phyloP scores from a whole-genome alignment of 2,113 vertebrate species.

The Xenopus laevis region DNA sequence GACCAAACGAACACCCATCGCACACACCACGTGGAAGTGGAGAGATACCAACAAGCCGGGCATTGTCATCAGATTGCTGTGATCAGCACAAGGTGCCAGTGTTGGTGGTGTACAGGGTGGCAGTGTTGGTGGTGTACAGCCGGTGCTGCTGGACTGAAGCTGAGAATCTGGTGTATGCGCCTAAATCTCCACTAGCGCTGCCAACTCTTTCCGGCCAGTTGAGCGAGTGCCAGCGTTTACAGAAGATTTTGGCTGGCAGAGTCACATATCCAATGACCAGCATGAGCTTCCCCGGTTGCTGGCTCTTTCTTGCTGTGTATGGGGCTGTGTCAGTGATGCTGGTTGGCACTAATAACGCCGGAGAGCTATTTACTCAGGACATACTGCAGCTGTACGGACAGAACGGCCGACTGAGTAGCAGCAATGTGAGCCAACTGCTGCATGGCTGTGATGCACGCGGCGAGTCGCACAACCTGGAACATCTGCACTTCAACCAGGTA shows the following conservation, averaged over 20 bases:
- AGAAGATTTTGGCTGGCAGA: too few species aligned
- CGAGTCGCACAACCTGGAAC: conserved; percentile 20
- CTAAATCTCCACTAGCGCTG: too few species aligned
- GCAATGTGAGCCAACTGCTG: conserved; percentile 55
- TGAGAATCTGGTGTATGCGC: too few species aligned
- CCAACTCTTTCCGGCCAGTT: too few species aligned
- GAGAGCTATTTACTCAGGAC: conserved; percentile 56
- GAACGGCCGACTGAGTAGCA: conserved; percentile 57
- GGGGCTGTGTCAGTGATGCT: not conserved
- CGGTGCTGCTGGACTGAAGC: too few species aligned
- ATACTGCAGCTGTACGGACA: conserved; percentile 61
- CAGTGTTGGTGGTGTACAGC: too few species aligned
- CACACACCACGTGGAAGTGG: conserved; percentile 19
- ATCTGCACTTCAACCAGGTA: conserved; percentile 68
- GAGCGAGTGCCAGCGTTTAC: too few species aligned
- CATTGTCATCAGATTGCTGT: not conserved
- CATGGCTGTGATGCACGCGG: conserved; percentile 47
- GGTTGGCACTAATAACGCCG: not conserved
- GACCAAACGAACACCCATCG: conserved; percentile 11
- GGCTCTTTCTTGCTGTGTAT: not conserved
- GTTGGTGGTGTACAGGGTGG: too few species aligned
- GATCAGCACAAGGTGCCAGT: too few species aligned
- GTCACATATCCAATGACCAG: too few species aligned
- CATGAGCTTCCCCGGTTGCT: conserved; percentile 4
- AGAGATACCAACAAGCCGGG: conserved; percentile 7